Conservation (phyloP, 2,113 vertebrate genomes). For the Oncorhynchus tshawytscha region DNA sequence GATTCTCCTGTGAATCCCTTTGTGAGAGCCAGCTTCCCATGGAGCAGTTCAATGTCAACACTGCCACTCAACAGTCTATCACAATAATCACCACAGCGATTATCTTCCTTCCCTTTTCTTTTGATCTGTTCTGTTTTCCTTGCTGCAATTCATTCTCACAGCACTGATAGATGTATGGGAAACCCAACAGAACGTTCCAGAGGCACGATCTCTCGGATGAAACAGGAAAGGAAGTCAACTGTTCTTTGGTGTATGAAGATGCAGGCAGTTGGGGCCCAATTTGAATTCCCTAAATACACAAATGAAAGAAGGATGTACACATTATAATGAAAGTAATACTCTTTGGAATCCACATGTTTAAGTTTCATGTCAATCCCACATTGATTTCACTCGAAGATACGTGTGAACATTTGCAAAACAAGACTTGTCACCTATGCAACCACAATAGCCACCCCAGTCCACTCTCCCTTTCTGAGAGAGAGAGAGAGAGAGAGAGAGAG, state of each 20-base stretch:
- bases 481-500: background rate
- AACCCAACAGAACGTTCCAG: constrained; percentile 10
- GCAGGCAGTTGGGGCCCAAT: background rate
- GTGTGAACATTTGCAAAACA: background rate
- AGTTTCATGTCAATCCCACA: background rate
- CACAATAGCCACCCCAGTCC: background rate
- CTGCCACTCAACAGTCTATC: constrained; percentile 15
- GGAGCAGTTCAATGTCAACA: constrained; percentile 18
- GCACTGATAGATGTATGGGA: constrained; percentile 19
- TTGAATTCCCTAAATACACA: no score
- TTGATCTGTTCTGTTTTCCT: constrained; percentile 1
- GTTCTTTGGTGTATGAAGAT: background rate
- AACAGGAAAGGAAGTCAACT: constrained; percentile 36
- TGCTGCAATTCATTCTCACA: background rate
- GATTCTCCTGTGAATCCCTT: background rate
- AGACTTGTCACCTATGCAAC: background rate
- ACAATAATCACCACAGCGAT: constrained; percentile 39
- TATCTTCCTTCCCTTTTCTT: constrained; percentile 22
- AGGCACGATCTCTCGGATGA: constrained; percentile 27
- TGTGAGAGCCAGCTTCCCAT: constrained; percentile 5
- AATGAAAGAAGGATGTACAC: no score
- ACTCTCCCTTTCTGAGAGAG: background rate
- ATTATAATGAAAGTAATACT: no score
- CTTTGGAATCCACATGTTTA: background rate
- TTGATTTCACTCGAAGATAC: background rate